Base-by-base conservation (phyloP, 2,113 vertebrate species). In the Thalassarche chlororhynchos region DNA sequence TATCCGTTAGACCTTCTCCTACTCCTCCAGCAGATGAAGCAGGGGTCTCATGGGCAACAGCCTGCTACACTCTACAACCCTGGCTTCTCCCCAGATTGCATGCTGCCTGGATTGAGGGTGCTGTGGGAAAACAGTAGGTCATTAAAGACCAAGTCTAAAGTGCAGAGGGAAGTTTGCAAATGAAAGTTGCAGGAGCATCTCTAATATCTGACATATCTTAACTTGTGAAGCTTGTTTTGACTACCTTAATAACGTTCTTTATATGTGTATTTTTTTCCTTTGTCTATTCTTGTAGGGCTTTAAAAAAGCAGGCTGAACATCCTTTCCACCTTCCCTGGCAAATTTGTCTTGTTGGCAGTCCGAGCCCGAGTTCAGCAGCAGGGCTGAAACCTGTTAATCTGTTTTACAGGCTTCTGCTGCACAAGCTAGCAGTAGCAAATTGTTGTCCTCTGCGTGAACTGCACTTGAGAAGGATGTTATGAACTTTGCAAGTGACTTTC, bases 351-450 rank as follows among this genome's bases (percentile, higher is more conserved):
- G 47, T 62, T 62, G 64, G 38, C 42, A 70, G 38, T 42, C 38
- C 1, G 12, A 95, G 61, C 61, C 55, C 25, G 62, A 66, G 44
- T 66, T 72, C 84, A 85, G 47, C 74, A 79, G 70, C 34, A 49
- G 62, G 17, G 40, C 12, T 94, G 78, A 57, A 80, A 90, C 25
- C 40, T 77, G 34, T 36, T 91, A 26, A 87, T 93, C 11, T 64
- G 70, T 94, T 89, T 89, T 70, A 80, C 15, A 83, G 85, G 19
- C 58, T 93, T 72, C 52, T 90, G 54, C 71, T 32, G 44, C 78
- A 58, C 42, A 54, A 65, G 55, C 19, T 69, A 61, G 46, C 60
- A 40, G 72, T 28, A 51, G 64, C 60, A 71, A 65, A 65, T 72
- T 34, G 32, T 46, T 95, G 84, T 85, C 54, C 82, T 74, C 62